Evolutionary conservation across 2,888 invertebrate genomes (phyloP).

Genomic region (Ectemnius cavifrons): DNA sequence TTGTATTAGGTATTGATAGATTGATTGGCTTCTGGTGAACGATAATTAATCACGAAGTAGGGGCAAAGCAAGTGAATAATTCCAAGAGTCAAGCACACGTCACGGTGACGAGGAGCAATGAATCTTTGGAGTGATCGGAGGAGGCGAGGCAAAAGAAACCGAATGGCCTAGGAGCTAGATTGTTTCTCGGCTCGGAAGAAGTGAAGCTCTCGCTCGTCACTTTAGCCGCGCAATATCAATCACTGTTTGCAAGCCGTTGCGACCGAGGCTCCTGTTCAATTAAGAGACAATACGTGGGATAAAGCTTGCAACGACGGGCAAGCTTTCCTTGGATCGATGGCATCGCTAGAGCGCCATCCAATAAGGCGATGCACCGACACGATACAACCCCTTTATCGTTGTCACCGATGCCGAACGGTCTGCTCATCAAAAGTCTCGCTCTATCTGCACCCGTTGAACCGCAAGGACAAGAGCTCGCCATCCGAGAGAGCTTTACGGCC

Average conservation of each 20-base stretch:
- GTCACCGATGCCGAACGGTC: constrained; percentile 8
- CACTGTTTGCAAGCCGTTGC: constrained; percentile 20
- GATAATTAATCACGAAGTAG: too few relatives aligned
- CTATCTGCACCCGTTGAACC: neutral
- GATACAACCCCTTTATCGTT: constrained; percentile 22
- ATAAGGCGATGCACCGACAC: constrained; percentile 33
- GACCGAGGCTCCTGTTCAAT: constrained; percentile 39
- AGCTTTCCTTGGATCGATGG: constrained; percentile 32
- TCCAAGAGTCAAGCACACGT: neutral
- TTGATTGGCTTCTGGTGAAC: too few relatives aligned
- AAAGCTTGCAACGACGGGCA: constrained; percentile 17
- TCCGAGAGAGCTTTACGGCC: neutral
- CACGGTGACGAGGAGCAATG: constrained; percentile 1
- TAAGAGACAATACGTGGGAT: constrained; percentile 22
- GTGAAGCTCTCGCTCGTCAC: neutral
- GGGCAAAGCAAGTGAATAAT: neutral
- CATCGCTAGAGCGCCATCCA: constrained; percentile 10
- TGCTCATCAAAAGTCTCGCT: constrained; percentile 5
- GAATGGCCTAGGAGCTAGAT: neutral
- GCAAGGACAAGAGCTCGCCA: neutral
- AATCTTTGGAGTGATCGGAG: neutral
- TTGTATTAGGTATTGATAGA: too few relatives aligned
- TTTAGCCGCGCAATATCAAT: constrained; percentile 37
- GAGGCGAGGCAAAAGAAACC: neutral
- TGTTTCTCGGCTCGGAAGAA: constrained; percentile 13